Conservation (phyloP, 1,140 invertebrate genomes). For the Calliphora vicina region DNA sequence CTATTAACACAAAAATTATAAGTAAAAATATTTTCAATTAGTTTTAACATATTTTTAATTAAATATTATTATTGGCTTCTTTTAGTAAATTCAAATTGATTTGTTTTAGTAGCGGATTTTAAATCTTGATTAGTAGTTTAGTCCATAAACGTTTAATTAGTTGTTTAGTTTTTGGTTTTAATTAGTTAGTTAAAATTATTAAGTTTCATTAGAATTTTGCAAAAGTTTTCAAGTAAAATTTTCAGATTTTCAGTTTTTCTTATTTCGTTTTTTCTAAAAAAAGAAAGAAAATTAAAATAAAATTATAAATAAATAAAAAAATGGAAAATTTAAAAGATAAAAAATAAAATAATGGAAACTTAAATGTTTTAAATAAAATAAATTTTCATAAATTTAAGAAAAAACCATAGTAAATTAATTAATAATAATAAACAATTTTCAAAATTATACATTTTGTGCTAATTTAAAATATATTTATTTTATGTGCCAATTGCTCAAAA, state of each 20-base stretch:
- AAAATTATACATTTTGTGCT: no score
- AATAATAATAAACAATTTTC: no score
- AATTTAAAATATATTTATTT: no score
- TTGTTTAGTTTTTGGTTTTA: not conserved
- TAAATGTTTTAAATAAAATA: not conserved
- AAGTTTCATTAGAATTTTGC: conserved; percentile 48
- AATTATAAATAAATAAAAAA: conserved; percentile 20
- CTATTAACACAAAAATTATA: conserved; percentile 64
- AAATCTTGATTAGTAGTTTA: not conserved
- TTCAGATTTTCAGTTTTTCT: conserved; percentile 43
- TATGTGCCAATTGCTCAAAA: no score
- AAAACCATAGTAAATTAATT: no score
- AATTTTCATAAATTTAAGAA: no score
- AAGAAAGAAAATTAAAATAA: conserved; percentile 41
- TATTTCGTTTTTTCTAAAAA: conserved; percentile 39
- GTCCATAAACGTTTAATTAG: not conserved
- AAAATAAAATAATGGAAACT: conserved; percentile 35
- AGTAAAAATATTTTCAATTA: conserved; percentile 9
- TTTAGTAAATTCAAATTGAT: not conserved
- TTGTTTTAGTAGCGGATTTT: not conserved
- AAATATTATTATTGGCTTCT: not conserved
- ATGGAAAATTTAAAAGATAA: conserved; percentile 33
- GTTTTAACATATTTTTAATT: not conserved
- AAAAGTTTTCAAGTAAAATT: conserved; percentile 49
- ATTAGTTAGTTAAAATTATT: conserved; percentile 46